Conservation (phyloP, 2,113 vertebrate species). For the Caloenas nicobarica region DNA sequence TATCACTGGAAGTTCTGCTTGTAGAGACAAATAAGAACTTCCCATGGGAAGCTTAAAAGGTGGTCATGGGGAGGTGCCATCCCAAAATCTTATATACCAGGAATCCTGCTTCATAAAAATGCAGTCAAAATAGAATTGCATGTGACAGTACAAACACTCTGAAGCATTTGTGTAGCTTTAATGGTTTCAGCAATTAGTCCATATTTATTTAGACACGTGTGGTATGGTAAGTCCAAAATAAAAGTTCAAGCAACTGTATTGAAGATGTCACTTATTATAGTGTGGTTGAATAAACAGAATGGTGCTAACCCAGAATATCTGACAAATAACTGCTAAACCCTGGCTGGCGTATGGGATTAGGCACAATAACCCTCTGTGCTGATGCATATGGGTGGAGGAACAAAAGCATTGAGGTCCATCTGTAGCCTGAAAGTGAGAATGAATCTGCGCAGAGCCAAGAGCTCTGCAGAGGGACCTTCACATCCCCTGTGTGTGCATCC, state of each 20-base stretch:
- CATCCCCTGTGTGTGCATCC: not conserved
- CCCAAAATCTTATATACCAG: not conserved
- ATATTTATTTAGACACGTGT: not conserved
- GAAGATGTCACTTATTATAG: not conserved
- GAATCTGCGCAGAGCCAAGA: not conserved
- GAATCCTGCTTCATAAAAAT: not conserved
- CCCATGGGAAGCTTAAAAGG: not conserved
- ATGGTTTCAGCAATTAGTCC: not conserved
- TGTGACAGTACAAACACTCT: not conserved
- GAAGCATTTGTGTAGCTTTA: not conserved
- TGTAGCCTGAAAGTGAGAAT: not conserved
- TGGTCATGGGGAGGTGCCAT: not conserved
- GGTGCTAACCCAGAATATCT: not conserved
- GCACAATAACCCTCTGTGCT: not conserved
- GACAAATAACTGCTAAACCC: not conserved
- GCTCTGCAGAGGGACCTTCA: not conserved
- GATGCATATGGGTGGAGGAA: not conserved
- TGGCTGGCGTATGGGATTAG: not conserved
- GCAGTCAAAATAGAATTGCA: not conserved
- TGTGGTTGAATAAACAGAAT: not conserved
- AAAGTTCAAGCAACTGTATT: not conserved
- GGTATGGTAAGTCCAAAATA: not conserved
- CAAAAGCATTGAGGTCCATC: fast-evolving
- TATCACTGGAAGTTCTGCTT: not conserved
- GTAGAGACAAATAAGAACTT: not conserved